phyloP scores from a whole-genome alignment of 2,888 invertebrate species.

The Druceiella hillmani region DNA sequence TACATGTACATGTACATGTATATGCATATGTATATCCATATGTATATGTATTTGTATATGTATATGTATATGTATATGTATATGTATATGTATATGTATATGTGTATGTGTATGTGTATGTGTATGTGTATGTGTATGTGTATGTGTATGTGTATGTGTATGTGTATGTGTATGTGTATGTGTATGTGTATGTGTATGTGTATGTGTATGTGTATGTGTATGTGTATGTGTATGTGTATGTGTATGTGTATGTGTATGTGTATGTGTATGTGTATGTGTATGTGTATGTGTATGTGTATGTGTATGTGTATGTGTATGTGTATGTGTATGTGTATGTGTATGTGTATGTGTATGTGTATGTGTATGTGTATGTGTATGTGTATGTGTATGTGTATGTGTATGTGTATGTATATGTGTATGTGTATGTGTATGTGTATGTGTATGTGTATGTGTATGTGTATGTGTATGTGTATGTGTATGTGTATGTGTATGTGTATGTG shows the following conservation, averaged over 20 bases:
- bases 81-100: conserved; percentile 1
- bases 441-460: conserved; percentile 1
- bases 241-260: conserved; percentile 1
- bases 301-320: conserved; percentile 1
- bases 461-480: conserved; percentile 1
- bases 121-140: conserved; percentile 1
- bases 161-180: conserved; percentile 1
- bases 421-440: conserved; percentile 1
- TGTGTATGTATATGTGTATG: conserved; percentile 1
- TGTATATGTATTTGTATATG: conserved; percentile 7
- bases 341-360: conserved; percentile 1
- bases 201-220: conserved; percentile 1
- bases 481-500: conserved; percentile 1
- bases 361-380: conserved; percentile 1
- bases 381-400: conserved; percentile 1
- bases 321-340: conserved; percentile 1
- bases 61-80: conserved; percentile 2
- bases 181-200: conserved; percentile 1
- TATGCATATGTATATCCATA: conserved; percentile 4
- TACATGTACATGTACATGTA: conserved; percentile 1
- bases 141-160: conserved; percentile 1
- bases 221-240: conserved; percentile 1
- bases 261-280: conserved; percentile 1
- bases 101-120: conserved; percentile 1
- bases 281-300: neutral